A percentile compares a stretch with the other conserved stretches of the same genome.
phyloP scores from a whole-genome alignment of 2,797 vertebrate species.

The Etheostoma perlongum region DNA sequence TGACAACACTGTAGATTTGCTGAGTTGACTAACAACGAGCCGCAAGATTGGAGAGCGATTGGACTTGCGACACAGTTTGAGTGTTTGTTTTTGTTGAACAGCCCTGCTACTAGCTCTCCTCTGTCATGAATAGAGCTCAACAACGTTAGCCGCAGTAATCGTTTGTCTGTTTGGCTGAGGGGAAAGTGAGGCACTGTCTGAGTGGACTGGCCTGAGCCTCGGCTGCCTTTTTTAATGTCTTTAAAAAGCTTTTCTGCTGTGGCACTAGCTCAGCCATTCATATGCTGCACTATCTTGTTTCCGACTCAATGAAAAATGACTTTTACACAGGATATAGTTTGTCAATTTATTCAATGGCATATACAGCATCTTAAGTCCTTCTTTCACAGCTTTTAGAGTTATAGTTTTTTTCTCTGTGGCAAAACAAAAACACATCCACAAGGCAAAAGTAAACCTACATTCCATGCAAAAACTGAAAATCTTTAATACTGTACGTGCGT shows the following conservation, averaged over 20 bases:
- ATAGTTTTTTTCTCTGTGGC: background rate
- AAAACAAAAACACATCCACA: background rate
- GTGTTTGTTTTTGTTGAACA: conserved; percentile 48
- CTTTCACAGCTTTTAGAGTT: conserved; percentile 27
- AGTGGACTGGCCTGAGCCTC: conserved; percentile 71
- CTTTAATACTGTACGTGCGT: background rate
- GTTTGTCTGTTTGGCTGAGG: conserved; percentile 62
- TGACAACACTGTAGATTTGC: background rate
- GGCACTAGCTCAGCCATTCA: conserved; percentile 48
- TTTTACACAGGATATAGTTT: conserved; percentile 38
- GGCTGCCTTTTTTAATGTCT: conserved; percentile 76
- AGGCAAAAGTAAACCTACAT: background rate
- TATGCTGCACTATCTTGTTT: conserved; percentile 54
- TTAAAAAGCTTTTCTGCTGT: conserved; percentile 79
- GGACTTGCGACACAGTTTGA: conserved; percentile 7
- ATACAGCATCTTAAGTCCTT: conserved; percentile 18
- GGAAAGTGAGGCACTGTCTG: conserved; percentile 64
- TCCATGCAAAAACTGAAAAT: background rate
- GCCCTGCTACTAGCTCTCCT: conserved; percentile 13
- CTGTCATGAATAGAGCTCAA: conserved; percentile 53
- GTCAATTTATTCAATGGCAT: conserved; percentile 24
- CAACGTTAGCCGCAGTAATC: conserved; percentile 64
- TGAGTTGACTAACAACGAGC: background rate
- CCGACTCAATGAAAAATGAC: conserved; percentile 60
- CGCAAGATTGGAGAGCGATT: background rate